Conservation (phyloP, 2,113 vertebrate genomes). For the Hucho hucho region DNA sequence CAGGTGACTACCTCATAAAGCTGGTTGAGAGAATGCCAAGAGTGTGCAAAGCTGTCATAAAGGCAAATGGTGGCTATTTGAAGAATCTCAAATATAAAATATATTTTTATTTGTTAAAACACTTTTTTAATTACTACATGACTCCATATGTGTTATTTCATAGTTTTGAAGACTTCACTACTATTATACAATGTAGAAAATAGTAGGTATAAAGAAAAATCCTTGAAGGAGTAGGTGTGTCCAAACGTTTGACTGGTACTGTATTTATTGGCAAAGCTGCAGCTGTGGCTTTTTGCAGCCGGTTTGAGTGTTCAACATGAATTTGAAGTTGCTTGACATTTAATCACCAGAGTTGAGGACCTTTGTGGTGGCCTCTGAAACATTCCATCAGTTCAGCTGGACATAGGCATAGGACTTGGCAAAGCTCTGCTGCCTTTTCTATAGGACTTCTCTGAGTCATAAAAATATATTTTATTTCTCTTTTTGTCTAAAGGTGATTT, state of each 20-base stretch:
- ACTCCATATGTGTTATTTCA: too few relatives aligned
- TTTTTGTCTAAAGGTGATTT: conserved; percentile 47
- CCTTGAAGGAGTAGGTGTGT: too few relatives aligned
- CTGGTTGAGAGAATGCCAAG: too few relatives aligned
- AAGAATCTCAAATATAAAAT: too few relatives aligned
- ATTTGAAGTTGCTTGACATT: background rate
- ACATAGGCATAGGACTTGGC: conserved; percentile 5
- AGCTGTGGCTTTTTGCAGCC: conserved; percentile 12
- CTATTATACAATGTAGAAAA: too few relatives aligned
- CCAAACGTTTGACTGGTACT: background rate
- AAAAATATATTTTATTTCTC: conserved; percentile 21
- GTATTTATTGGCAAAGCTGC: conserved; percentile 16
- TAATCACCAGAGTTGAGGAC: conserved; percentile 22
- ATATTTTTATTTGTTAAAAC: too few relatives aligned
- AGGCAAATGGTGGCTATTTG: too few relatives aligned
- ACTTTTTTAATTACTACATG: too few relatives aligned
- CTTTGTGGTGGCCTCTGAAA: background rate
- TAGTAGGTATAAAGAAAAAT: too few relatives aligned
- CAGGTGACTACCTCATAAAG: too few relatives aligned
- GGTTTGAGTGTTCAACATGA: conserved; percentile 28
- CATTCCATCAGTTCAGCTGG: background rate
- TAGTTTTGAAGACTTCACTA: too few relatives aligned
- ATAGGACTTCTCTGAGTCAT: conserved; percentile 10
- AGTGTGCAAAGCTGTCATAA: too few relatives aligned
- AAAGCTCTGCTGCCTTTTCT: conserved; percentile 5